Conservation (phyloP, 2,113 vertebrate genomes). For the Elephas maximus region DNA sequence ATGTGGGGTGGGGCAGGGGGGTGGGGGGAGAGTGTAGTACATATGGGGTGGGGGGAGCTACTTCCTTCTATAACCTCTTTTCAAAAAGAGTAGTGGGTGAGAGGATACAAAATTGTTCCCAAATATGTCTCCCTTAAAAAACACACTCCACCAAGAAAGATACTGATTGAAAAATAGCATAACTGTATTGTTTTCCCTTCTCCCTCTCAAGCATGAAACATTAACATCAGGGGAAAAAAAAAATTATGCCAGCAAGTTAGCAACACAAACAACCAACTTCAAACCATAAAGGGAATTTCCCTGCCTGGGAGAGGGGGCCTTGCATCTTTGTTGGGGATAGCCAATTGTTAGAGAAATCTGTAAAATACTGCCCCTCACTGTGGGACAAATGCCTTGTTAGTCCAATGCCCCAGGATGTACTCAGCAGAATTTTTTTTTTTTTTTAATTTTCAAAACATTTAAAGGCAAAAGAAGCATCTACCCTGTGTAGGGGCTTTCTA, state of each 20-base stretch:
- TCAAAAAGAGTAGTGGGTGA: neutral
- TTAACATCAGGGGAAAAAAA: neutral
- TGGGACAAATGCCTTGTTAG: conserved; percentile 16
- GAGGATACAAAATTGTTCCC: neutral
- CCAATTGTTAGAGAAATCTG: neutral
- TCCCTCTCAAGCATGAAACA: neutral
- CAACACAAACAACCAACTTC: conserved; percentile 55
- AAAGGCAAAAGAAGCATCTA: conserved; percentile 16
- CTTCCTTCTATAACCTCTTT: neutral
- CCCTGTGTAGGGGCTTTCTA: neutral
- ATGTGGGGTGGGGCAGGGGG: neutral
- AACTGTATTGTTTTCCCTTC: conserved; percentile 5
- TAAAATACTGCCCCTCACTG: neutral
- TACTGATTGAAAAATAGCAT: neutral
- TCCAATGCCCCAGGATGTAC: neutral
- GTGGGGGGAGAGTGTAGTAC: neutral
- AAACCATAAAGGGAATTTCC: conserved; percentile 68
- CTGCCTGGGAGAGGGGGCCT: neutral
- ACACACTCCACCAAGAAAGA: neutral
- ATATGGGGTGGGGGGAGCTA: neutral
- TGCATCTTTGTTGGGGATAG: neutral
- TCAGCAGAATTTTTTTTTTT: neutral
- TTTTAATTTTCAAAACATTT: conserved; percentile 36
- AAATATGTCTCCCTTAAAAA: neutral
- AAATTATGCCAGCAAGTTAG: conserved; percentile 47